Evolutionary conservation across 2,797 vertebrate species (phyloP).

Genomic region (Sandelia bainsii): DNA sequence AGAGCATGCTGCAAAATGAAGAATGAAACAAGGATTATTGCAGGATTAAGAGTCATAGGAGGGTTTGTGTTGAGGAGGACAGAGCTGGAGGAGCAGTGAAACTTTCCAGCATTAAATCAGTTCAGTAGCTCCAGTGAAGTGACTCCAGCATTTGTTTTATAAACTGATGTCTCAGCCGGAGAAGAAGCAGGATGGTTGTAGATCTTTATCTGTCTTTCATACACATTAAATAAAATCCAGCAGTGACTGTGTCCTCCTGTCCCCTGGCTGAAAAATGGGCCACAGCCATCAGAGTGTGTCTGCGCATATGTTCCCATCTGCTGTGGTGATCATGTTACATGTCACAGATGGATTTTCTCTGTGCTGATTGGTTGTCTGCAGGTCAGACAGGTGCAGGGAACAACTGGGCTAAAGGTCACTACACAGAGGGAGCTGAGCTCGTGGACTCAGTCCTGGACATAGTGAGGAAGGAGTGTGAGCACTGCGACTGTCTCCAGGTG

Average conservation of each 20-base stretch:
- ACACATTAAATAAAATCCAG: background rate
- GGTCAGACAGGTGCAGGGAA: constrained; percentile 97
- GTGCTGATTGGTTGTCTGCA: constrained; percentile 68
- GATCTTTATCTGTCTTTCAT: background rate
- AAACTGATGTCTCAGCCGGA: constrained; percentile 31
- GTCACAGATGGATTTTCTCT: constrained; percentile 30
- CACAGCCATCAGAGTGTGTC: constrained; percentile 7
- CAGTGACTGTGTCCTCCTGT: background rate
- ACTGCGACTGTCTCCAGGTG: constrained; percentile 89
- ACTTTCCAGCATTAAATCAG: constrained; percentile 4
- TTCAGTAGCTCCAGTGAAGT: background rate
- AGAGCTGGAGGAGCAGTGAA: background rate
- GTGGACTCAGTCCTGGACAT: constrained; percentile 93
- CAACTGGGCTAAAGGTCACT: constrained; percentile 98
- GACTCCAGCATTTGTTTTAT: constrained; percentile 27
- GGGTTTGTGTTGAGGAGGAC: no score
- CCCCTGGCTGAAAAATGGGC: constrained; percentile 10
- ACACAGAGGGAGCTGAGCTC: constrained; percentile 95
- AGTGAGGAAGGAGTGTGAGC: constrained; percentile 93
- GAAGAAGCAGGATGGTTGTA: background rate
- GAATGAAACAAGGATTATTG: no score
- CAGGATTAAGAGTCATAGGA: no score
- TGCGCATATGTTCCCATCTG: constrained; percentile 36
- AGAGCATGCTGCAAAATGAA: no score
- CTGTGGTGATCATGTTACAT: constrained; percentile 16